Base-by-base conservation (phyloP, 35 echinoderm and acorn worm species). In the Ophioderma brevispina region DNA sequence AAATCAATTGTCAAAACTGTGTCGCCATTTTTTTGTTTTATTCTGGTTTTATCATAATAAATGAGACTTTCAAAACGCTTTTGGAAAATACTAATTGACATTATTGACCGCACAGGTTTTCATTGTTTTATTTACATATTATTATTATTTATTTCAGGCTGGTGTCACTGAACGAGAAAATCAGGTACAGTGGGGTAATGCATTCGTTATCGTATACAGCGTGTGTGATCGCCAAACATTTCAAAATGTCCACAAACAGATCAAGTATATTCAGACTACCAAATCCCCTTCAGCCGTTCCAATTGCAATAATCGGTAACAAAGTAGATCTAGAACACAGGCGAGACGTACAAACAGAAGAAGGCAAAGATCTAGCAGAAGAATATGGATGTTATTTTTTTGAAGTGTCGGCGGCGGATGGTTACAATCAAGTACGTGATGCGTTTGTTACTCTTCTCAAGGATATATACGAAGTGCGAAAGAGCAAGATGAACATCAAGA, bases 371-470 rank as follows among this genome's bases (percentile, higher is more conserved):
- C 50, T 97, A 34, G 95, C 95, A 15, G 92, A 91, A 31, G 92
- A 92, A 82, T 94, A 97, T 89, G 89, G 95, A 0, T 97, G 92
- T 64, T 87, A 91, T 40, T 97, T 97, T 56, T 97, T 94, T 78
- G 95, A 97, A 55, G 95, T 97, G 0, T 94, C 95, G 13, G 95
- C 95, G 0, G 92, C 92, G 17, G 95, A 94, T 23, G 95, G 95
- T 11, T 94, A 88, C 84, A 50, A 59, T 46, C 92, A 91, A 32
- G 92, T 97, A 33, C 85, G 84, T 34, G 77, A 85, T 21, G 85
- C 92, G 33, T 97, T 97, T 50, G 39, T 88, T 35, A 82, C 92
- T 37, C 36, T 97, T 10, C 86, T 97, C 6, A 75, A 91, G 75
- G 81, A 94, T 75, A 55, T 90, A 30, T 86, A 94, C 23, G 78